Base-by-base conservation (phyloP, 2,888 invertebrate species). In the Podotricha telesiphe region DNA sequence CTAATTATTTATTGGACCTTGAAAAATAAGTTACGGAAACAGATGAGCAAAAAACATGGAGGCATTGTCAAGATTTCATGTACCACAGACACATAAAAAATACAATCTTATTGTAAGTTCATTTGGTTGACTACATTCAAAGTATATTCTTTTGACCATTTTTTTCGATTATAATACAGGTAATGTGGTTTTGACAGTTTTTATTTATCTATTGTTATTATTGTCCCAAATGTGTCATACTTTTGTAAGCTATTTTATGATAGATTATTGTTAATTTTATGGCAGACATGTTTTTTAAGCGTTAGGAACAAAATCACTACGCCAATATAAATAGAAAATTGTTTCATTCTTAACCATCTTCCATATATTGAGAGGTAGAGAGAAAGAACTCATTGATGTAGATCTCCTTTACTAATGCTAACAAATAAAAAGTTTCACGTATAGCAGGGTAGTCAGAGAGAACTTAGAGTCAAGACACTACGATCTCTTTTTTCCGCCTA, bases 1-100 rank as follows among this genome's bases (percentile, higher is more conserved):
- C 19, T 59, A 53, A 61, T 69, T 42, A 53, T 34, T 65, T 37
- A 47, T 53, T 34, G 34, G 37, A 72, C 75, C 72, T 72, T 75
- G 74, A 70, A 68, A 65, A 53, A 53, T 68, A 68, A 66, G 62
- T 65, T 58, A 71, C 70, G 65, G 73, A 75, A 76, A 73, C 71
- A 45, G 68, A 69, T 71, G 67, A 65, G 64, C 71, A 75, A 75
- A 75, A 76, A 76, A 73, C 51, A 50, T 45, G 62, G 56, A 34
- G 17, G 61, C 66, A 72, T 73, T 75, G 74, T 73, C 70, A 69
- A 68, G 68, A 68, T 73, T 70, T 73, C 68, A 71, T 70, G 75
- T 74, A 68, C 55, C 63, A 62, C 63, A 71, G 71, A 71, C 37
- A n/a, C 34, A 28, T 37, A 53, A 67, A 70, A 73, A 73, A 73